These are phyloP conservation scores for Colletes collaris DNA, from an alignment of 2,888 invertebrate genomes.

Conservation along the genomic window DNA sequence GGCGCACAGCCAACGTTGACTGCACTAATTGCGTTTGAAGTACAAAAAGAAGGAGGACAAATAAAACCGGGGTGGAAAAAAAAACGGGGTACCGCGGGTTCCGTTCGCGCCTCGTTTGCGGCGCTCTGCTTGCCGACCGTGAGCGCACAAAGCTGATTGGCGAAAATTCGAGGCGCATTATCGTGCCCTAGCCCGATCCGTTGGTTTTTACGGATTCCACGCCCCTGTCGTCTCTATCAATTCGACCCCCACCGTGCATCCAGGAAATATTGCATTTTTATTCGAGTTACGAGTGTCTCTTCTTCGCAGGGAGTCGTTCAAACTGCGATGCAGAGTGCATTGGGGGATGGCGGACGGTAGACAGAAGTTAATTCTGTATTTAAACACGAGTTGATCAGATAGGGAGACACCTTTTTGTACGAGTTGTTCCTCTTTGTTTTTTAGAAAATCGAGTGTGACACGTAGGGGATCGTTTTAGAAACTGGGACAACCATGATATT, in stretches of 20 bases:
- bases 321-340: too few relatives aligned
- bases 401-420: too few relatives aligned
- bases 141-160: constrained; percentile 65
- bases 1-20: constrained; percentile 68
- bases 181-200: constrained; percentile 37
- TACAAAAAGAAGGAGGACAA: constrained; percentile 64
- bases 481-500: too few relatives aligned
- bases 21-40: constrained; percentile 74
- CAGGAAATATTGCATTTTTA: too few relatives aligned
- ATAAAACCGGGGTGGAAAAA: constrained; percentile 40
- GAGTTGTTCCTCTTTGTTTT: too few relatives aligned
- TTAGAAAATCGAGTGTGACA: too few relatives aligned
- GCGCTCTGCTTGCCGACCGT: constrained; percentile 48
- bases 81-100: constrained; percentile 34
- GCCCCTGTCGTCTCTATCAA: constrained; percentile 1
- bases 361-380: too few relatives aligned
- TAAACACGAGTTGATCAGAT: too few relatives aligned
- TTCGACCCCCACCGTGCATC: not conserved
- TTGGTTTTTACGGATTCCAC: constrained; percentile 31
- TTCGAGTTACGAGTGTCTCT: too few relatives aligned
- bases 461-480: too few relatives aligned
- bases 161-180: constrained; percentile 65
- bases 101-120: constrained; percentile 60
- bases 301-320: too few relatives aligned
- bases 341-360: too few relatives aligned